Base-by-base conservation (phyloP, 2,797 vertebrate species). In the Melanotaenia trifasciata region DNA sequence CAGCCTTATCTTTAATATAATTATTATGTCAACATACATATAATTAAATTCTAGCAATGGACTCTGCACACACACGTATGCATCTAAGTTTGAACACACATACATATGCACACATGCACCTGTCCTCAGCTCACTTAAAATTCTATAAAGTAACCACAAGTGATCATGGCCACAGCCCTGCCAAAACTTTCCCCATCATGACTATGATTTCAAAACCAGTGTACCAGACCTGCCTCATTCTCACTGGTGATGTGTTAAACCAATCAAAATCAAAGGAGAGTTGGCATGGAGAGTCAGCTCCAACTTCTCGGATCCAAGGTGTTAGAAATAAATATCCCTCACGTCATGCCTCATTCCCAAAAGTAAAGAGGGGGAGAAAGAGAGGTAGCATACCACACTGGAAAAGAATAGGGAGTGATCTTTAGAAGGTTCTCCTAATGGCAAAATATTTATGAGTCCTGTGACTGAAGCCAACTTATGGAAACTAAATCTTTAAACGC, bases 401-500 rank as follows among this genome's bases (percentile, higher is more conserved):
- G 63, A 86, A 91, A 86, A 91, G 83, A 91, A 92, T 81, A 67
- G 84, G 54, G 77, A 72, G 80, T 74, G 80, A 70, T 88, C 80
- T 91, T 92, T 76, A 78, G 84, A 96, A 94, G 91, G 84, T 86
- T 88, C 92, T 93, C 87, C 86, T 95, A 94, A 96, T 92, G 94
- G 91, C 94, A 92, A 90, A 90, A 94, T 94, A 93, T 94, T 93
- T 93, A 94, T 90, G 87, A 92, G 90, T 80, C 83, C 78, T 57
- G 87, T 93, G 92, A 93, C 87, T 56, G 84, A 84, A 83, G 91
- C 86, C 86, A 94, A 94, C 90, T 94, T 91, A 93, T 94, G 95
- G 95, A 95, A 95, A 95, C 94, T 92, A 95, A 95, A 95, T 94
- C 94, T 94, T 92, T 94, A 94, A 95, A 94, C 93, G 90, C 90